Evolutionary conservation across 1,140 invertebrate genomes (phyloP).

Genomic region (Homalodisca vitripennis): DNA sequence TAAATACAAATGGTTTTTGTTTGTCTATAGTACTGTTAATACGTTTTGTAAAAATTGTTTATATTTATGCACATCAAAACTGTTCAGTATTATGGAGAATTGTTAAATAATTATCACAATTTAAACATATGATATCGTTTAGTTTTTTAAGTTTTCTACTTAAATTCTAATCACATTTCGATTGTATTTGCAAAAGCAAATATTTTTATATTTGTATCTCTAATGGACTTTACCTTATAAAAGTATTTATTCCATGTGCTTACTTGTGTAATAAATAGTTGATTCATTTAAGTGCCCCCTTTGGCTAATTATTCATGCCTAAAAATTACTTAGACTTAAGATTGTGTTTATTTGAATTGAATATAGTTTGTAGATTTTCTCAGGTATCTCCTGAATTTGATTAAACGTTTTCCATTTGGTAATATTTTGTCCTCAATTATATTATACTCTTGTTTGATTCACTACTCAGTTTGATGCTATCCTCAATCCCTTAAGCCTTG

Average conservation of each 20-base stretch:
- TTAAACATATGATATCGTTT: too few relatives aligned
- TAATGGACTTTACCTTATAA: too few relatives aligned
- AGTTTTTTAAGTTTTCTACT: too few relatives aligned
- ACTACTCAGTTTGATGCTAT: neutral
- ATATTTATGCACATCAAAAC: constrained; percentile 25
- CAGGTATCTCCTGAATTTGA: neutral
- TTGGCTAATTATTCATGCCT: neutral
- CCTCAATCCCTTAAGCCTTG: too few relatives aligned
- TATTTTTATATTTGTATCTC: too few relatives aligned
- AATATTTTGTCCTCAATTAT: neutral
- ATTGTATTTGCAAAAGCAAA: too few relatives aligned
- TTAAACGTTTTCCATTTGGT: neutral
- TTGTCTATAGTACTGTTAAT: constrained; percentile 4
- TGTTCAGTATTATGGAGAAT: constrained; percentile 22
- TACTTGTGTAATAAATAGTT: too few relatives aligned
- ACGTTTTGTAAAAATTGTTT: constrained; percentile 22
- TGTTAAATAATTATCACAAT: constrained; percentile 1
- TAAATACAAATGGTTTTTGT: neutral
- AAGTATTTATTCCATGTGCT: too few relatives aligned
- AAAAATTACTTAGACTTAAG: too few relatives aligned
- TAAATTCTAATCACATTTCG: too few relatives aligned
- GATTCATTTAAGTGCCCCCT: neutral
- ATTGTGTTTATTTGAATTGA: neutral
- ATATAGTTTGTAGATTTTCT: neutral
- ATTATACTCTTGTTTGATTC: neutral